Percentiles rank a stretch among this genome's conserved stretches.
These are phyloP conservation scores for Montipora cactus DNA, from an alignment of 64 coral and sea anemone species.

Conservation along the genomic window DNA sequence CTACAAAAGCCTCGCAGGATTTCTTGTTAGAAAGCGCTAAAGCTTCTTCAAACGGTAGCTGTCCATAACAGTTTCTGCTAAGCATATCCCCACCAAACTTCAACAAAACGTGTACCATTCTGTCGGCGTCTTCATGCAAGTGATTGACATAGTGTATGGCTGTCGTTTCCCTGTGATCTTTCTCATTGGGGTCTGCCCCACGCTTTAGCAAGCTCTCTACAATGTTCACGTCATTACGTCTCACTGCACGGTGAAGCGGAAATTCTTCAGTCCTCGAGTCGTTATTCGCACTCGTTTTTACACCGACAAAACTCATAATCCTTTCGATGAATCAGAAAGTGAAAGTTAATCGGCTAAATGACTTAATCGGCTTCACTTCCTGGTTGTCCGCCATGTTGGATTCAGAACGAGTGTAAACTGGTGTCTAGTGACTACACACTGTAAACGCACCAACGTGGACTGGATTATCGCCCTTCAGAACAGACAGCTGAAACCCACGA, in stretches of 20 bases:
- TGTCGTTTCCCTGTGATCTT: conserved; percentile 31
- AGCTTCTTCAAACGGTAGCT: conserved; percentile 30
- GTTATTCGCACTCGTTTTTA: not conserved
- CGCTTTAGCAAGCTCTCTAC: conserved; percentile 25
- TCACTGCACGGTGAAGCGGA: conserved; percentile 18
- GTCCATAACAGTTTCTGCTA: conserved; percentile 35
- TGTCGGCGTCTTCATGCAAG: conserved; percentile 20
- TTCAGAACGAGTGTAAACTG: too few species aligned
- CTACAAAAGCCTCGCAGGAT: conserved; percentile 26
- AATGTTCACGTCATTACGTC: not conserved
- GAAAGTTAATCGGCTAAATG: not conserved
- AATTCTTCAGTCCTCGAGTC: conserved; percentile 20
- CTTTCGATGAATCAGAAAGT: not conserved
- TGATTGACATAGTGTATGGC: conserved; percentile 42
- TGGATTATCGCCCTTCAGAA: too few species aligned
- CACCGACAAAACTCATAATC: not conserved
- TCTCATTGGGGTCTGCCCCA: conserved; percentile 49
- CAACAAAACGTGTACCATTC: conserved; percentile 36
- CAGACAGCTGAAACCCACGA: too few species aligned
- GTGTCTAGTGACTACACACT: too few species aligned
- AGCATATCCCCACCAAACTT: conserved; percentile 25
- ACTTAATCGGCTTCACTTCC: too few species aligned
- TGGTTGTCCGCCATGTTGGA: too few species aligned
- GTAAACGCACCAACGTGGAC: too few species aligned
- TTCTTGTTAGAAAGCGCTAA: conserved; percentile 34